phyloP scores from a whole-genome alignment of 2,113 vertebrate genomes.

The Gorsachius goisagi region DNA sequence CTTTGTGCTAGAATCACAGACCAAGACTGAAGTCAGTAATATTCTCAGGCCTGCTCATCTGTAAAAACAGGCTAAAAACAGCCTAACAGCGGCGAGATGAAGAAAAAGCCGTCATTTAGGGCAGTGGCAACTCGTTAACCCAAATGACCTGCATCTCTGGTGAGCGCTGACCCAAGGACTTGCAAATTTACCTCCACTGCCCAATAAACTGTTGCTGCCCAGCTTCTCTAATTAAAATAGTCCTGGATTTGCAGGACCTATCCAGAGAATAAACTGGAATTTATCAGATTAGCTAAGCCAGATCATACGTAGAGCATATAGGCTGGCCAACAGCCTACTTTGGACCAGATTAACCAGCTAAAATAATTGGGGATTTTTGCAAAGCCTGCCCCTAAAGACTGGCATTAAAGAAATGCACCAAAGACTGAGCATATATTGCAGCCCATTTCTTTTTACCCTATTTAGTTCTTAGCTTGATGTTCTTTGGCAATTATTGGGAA shows the following conservation, averaged over 20 bases:
- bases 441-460: constrained; percentile 33
- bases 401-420: constrained; percentile 53
- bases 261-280: constrained; percentile 67
- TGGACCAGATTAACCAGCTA: constrained; percentile 67
- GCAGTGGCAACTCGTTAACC: constrained; percentile 54
- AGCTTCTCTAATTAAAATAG: constrained; percentile 68
- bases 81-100: background rate
- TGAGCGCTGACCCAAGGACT: background rate
- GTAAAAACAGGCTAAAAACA: constrained; percentile 18
- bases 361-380: constrained; percentile 71
- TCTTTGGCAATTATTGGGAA: constrained; percentile 19
- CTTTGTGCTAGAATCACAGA: background rate
- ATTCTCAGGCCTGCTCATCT: background rate
- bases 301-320: constrained; percentile 50
- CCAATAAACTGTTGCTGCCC: constrained; percentile 51
- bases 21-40: background rate
- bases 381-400: constrained; percentile 68
- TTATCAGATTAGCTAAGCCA: constrained; percentile 69
- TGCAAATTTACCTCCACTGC: constrained; percentile 48
- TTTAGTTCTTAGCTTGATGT: constrained; percentile 44
- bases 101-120: constrained; percentile 44
- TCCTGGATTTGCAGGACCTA: constrained; percentile 66
- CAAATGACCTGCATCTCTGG: constrained; percentile 56
- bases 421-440: constrained; percentile 38
- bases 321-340: constrained; percentile 68